Conservation (phyloP, 1,140 invertebrate genomes). For the Drosophila sulfurigaster region DNA sequence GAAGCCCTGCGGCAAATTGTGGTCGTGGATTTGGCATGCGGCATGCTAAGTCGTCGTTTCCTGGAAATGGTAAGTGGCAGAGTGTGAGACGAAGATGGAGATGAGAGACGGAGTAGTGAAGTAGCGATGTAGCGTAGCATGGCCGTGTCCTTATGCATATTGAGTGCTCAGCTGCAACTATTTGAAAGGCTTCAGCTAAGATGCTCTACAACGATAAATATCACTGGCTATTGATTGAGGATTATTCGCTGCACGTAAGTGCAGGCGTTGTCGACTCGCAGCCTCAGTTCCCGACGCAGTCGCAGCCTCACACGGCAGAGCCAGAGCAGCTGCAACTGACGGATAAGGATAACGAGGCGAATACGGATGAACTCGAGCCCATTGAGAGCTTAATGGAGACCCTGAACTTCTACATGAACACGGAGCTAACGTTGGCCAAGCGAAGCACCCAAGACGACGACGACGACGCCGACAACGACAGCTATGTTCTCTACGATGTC, state of each 20-base stretch:
- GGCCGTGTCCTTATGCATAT: conserved; percentile 53
- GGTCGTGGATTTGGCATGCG: conserved; percentile 78
- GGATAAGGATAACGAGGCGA: conserved; percentile 19
- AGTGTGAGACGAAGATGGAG: background rate
- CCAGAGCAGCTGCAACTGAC: conserved; percentile 26
- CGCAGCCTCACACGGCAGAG: background rate
- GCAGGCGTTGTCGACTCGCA: conserved; percentile 18
- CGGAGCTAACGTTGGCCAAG: conserved; percentile 80
- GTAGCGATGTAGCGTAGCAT: conserved; percentile 6
- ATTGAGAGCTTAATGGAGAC: conserved; percentile 81
- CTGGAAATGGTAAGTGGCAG: conserved; percentile 75
- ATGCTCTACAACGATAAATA: conserved; percentile 82
- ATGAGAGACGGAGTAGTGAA: background rate
- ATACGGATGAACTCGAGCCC: conserved; percentile 47
- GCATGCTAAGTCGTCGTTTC: conserved; percentile 70
- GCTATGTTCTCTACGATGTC: conserved; percentile 76
- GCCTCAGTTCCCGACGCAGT: background rate
- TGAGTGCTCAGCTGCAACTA: conserved; percentile 74
- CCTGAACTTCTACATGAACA: conserved; percentile 83
- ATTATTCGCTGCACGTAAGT: conserved; percentile 71
- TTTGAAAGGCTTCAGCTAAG: conserved; percentile 81
- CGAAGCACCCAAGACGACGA: conserved; percentile 50
- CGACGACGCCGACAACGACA: conserved; percentile 36
- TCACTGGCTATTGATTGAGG: conserved; percentile 85
- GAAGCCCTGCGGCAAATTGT: conserved; percentile 75